Base-by-base conservation (phyloP, 2,888 invertebrate genomes). In the Trichacis sp. region DNA sequence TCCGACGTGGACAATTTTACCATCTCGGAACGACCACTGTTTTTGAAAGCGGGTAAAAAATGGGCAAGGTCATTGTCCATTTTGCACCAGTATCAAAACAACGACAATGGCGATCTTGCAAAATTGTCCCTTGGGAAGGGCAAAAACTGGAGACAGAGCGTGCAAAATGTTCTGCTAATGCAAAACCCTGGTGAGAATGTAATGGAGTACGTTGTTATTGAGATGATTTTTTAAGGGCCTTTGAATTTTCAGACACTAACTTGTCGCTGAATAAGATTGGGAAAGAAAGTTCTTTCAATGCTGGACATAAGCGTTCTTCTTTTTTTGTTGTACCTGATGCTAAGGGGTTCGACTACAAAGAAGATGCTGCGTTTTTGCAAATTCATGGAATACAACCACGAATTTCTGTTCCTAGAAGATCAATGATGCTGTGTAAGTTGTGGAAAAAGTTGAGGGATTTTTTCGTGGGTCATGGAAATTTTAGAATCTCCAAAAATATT, bases 31-130 rank as follows among this genome's bases (percentile, higher is more conserved):
- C 62, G 63, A 54, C 46, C 24, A 3, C 50, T 89, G 69, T 83
- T 87, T 9, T 79, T 92, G 1, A 88, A 88, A 70, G 88, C 91
- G 9, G 91, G 92, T 0, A 92, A 90, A 77, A 86, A 88, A 76
- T 92, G 91, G 90, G 88, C 89, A 48, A 87, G 91, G 74, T 90
- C 91, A 0, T 76, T 92, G 3, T 88, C 88, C 64, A 87, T 88
- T 63, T 87, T 88, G 73, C 88, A 87, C 85, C 55, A 84, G 80
- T 75, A 86, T 81, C 79, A 84, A 81, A 86, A 75, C 72, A 76
- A 80, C 52, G 84, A 85, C 1, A 73, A 87, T 56, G 33, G 2
- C 33, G n/a, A n/a, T 2, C 64, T 88, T 36, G 86, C 87, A 42
- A 81, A 84, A 68, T 84, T 87, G 53, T 73, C 84, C 33, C 54